Base-by-base conservation (phyloP, 2,888 invertebrate genomes). In the Chrysodeixis includens region DNA sequence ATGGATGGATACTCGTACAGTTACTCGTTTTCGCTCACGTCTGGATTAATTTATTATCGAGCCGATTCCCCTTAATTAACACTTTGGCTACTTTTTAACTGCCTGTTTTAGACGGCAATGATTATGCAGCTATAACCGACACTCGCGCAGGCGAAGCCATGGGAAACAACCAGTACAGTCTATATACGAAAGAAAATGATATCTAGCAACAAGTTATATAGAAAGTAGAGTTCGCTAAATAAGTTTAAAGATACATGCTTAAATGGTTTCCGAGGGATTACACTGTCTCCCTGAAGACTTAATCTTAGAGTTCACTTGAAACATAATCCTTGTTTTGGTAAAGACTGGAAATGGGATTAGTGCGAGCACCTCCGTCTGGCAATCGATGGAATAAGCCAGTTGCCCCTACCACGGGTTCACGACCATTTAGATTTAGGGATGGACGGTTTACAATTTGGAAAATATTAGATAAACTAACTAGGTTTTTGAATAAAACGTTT, bases 331-430 rank as follows among this genome's bases (percentile, higher is more conserved):
- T 66, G 71, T 72, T 70, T 79, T 69, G 62, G 64, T 74, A 69
- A 46, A 66, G 70, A 72, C 70, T 68, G 52, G 65, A 70, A 78
- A 73, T 73, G 66, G 73, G 67, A 79, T 79, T 79, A 75, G 75
- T 75, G 69, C 69, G 66, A 74, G 64, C 60, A 64, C 60, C 73
- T 60, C 35, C 54, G 30, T 58, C 56, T 62, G 53, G 49, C 64
- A 76, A 76, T 76, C 65, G 76, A 76, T 74, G 69, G 63, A 71
- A 61, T 70, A 62, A 71, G 68, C 66, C 56, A 52, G 55, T 56
- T 30, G 32, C 74, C 69, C 76, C 66, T 74, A 74, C 76, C 57
- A 72, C 55, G 53, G 58, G n/a, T n/a, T n/a, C n/a, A 26, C 26
- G 26, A 26, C 53, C 40, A 61, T 61, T 59, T 63, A 66, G 53